Evolutionary conservation across 2,888 invertebrate genomes (phyloP).

Genomic region (Aspidapion aeneum): DNA sequence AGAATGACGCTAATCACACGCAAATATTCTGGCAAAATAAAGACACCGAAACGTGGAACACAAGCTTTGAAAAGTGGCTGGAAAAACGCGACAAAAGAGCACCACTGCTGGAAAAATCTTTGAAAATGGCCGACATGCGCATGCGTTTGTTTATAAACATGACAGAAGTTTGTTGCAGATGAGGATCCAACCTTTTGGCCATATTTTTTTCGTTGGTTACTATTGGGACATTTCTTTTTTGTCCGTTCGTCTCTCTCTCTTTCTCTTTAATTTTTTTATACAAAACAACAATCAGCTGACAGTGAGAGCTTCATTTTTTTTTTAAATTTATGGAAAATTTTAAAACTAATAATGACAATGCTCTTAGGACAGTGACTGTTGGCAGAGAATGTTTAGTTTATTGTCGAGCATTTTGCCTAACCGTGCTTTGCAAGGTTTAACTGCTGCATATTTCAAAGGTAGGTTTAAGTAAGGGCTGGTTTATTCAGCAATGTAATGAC

Average conservation of each 20-base stretch:
- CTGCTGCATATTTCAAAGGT: constrained; percentile 66
- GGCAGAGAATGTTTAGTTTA: constrained; percentile 30
- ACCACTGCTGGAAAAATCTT: too few relatives aligned
- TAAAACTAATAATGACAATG: too few relatives aligned
- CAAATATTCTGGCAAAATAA: too few relatives aligned
- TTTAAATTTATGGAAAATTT: background rate
- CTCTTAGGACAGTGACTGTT: background rate
- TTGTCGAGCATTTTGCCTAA: constrained; percentile 54
- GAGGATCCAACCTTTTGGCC: too few relatives aligned
- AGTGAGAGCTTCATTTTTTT: background rate
- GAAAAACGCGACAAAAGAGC: background rate
- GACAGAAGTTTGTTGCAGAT: background rate
- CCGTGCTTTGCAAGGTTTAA: constrained; percentile 57
- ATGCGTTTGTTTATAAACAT: background rate
- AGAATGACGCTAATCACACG: background rate
- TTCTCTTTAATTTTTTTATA: too few relatives aligned
- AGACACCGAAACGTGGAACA: background rate
- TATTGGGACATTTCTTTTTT: too few relatives aligned
- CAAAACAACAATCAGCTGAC: background rate
- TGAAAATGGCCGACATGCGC: background rate
- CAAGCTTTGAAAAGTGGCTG: background rate
- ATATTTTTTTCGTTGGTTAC: too few relatives aligned
- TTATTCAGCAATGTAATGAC: constrained; percentile 6
- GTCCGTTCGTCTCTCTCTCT: too few relatives aligned
- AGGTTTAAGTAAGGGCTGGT: too few relatives aligned